Evolutionary conservation across 2,888 invertebrate species (phyloP).

Genomic region (Heteromurus nitidus): DNA sequence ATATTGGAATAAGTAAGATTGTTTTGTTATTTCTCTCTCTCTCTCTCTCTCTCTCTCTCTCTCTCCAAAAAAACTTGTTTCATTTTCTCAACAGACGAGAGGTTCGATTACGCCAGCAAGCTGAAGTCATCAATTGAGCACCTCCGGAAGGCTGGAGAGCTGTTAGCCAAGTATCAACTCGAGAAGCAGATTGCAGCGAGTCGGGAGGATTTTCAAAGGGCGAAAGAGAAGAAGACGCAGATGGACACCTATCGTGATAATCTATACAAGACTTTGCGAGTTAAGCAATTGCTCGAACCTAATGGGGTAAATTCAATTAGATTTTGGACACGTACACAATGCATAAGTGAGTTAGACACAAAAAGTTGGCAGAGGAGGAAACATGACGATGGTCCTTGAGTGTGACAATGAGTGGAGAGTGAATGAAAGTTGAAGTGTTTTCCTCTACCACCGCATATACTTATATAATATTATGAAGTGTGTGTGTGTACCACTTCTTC

Average conservation of each 20-base stretch:
- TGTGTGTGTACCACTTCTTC: too few species aligned
- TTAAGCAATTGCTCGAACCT: slow-evolving; percentile 87
- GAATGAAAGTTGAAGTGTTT: too few species aligned
- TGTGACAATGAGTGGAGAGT: slow-evolving; percentile 17
- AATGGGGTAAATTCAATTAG: slow-evolving; percentile 79
- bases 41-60: background rate
- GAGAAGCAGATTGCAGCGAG: slow-evolving; percentile 95
- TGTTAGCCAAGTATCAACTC: slow-evolving; percentile 91
- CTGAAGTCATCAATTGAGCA: slow-evolving; percentile 90
- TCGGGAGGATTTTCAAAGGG: slow-evolving; percentile 93
- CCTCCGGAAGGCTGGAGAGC: slow-evolving; percentile 89
- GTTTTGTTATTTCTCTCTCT: slow-evolving; percentile 18
- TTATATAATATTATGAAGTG: too few species aligned
- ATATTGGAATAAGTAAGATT: background rate
- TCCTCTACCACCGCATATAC: too few species aligned
- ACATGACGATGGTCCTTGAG: background rate
- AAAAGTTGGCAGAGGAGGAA: background rate
- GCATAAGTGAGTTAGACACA: background rate
- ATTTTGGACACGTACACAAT: background rate
- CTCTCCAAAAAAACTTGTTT: background rate
- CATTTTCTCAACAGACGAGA: slow-evolving; percentile 81
- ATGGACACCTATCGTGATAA: slow-evolving; percentile 89
- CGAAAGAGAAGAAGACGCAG: slow-evolving; percentile 90
- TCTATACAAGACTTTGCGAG: slow-evolving; percentile 84
- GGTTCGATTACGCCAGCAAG: slow-evolving; percentile 94